A percentile compares a stretch with the other conserved stretches of the same genome.
Evolutionary conservation across 2,113 vertebrate species (phyloP).

Genomic region (Gadus macrocephalus): DNA sequence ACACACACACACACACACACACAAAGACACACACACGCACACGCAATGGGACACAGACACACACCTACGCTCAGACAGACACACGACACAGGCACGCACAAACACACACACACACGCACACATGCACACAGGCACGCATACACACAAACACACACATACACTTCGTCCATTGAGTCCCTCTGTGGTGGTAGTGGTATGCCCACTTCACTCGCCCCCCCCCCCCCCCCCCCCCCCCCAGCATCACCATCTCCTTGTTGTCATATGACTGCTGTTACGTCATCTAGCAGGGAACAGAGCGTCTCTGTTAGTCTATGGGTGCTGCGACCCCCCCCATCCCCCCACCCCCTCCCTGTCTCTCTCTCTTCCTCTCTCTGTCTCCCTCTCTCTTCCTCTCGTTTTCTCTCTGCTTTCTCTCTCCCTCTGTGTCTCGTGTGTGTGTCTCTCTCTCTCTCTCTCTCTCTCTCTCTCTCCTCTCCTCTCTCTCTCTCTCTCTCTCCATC

Average conservation of each 20-base stretch:
- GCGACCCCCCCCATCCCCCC: constrained; percentile 50
- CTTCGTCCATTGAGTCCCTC: constrained; percentile 6
- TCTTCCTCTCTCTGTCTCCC: constrained; percentile 34
- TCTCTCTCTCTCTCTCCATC: no score
- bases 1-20: background rate
- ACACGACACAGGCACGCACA: constrained; percentile 3
- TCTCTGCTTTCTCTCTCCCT: constrained; percentile 39
- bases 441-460: constrained; percentile 26
- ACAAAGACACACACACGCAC: background rate
- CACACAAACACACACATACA: background rate
- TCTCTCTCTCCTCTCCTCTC: no score
- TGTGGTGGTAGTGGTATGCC: constrained; percentile 19
- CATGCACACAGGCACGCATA: background rate
- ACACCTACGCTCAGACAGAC: background rate
- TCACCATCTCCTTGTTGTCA: constrained; percentile 68
- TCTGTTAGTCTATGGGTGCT: constrained; percentile 65
- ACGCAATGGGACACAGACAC: background rate
- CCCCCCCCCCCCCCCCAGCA: constrained; percentile 33
- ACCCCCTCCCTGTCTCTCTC: constrained; percentile 46
- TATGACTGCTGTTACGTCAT: constrained; percentile 71
- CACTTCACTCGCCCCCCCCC: constrained; percentile 6
- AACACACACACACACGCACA: background rate
- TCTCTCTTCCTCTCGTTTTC: constrained; percentile 44
- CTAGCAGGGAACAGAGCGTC: constrained; percentile 65
- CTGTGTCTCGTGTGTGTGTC: background rate